phyloP scores from a whole-genome alignment of 2,888 invertebrate genomes.

The Coleophora deauratella region DNA sequence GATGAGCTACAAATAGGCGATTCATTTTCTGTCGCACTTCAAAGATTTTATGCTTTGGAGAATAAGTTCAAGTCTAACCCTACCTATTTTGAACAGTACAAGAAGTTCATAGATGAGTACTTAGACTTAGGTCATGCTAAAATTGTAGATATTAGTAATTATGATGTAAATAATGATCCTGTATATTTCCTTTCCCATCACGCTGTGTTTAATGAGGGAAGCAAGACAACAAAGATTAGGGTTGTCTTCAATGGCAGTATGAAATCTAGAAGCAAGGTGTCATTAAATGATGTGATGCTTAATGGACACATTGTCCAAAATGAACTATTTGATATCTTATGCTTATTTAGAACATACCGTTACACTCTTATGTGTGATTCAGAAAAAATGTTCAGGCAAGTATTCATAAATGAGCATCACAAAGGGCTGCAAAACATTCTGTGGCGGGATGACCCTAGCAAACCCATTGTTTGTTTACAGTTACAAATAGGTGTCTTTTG shows the following conservation, averaged over 20 bases:
- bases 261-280: no score
- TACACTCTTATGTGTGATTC: slow-evolving; percentile 16
- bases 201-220: slow-evolving; percentile 10
- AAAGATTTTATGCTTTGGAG: no score
- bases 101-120: no score
- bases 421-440: slow-evolving; percentile 10
- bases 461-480: slow-evolving; percentile 6
- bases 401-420: slow-evolving; percentile 1
- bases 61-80: no score
- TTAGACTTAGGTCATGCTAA: slow-evolving; percentile 8
- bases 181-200: slow-evolving; percentile 13
- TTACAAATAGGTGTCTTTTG: slow-evolving; percentile 6
- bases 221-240: slow-evolving; percentile 5
- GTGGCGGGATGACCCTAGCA: slow-evolving; percentile 9
- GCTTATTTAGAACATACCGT: slow-evolving; percentile 17
- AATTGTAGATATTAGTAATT: slow-evolving; percentile 1
- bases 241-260: no score
- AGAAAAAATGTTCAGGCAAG: slow-evolving; percentile 16
- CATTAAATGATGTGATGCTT: slow-evolving; percentile 6
- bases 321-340: slow-evolving; percentile 17
- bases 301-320: no score
- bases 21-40: no score
- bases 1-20: no score
- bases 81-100: no score
- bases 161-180: slow-evolving; percentile 5